A percentile compares a stretch with the other conserved stretches of the same genome.
Evolutionary conservation across 2,797 vertebrate genomes (phyloP).

Genomic region (Esox masquinongy): DNA sequence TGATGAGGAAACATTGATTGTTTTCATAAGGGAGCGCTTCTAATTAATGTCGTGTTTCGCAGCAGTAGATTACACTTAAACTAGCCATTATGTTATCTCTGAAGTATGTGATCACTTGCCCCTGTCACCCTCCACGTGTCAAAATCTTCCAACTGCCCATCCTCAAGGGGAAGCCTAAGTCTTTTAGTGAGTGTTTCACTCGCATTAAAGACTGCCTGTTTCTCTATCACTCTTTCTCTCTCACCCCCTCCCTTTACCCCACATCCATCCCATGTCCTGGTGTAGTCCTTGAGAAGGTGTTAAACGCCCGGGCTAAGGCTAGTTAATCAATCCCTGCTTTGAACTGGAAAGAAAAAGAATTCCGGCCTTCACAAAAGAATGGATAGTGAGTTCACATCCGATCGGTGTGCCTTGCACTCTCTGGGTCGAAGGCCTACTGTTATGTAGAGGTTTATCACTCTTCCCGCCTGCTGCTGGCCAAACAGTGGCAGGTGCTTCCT

Average conservation of each 20-base stretch:
- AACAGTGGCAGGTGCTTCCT: slow-evolving; percentile 61
- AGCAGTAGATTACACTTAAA: neutral
- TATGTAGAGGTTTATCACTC: slow-evolving; percentile 37
- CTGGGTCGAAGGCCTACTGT: slow-evolving; percentile 42
- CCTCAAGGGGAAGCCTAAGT: neutral
- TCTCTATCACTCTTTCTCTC: neutral
- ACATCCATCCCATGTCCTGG: neutral
- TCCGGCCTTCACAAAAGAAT: neutral
- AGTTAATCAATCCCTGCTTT: neutral
- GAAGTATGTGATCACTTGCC: neutral
- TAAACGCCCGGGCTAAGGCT: neutral
- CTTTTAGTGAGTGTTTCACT: neutral
- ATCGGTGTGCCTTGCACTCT: slow-evolving; percentile 16
- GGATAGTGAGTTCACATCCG: slow-evolving; percentile 4
- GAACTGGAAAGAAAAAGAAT: neutral
- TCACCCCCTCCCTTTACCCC: neutral
- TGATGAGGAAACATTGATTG: slow-evolving; percentile 43
- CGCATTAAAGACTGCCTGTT: neutral
- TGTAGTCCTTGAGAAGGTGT: neutral
- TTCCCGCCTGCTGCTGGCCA: slow-evolving; percentile 48
- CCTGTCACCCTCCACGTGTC: neutral
- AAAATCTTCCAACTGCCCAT: neutral
- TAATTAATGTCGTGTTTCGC: neutral
- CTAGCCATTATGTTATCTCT: neutral
- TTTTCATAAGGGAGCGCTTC: slow-evolving; percentile 21